These are phyloP conservation scores for Zosterops lateralis DNA, from an alignment of 2,113 vertebrate species.

Conservation along the genomic window DNA sequence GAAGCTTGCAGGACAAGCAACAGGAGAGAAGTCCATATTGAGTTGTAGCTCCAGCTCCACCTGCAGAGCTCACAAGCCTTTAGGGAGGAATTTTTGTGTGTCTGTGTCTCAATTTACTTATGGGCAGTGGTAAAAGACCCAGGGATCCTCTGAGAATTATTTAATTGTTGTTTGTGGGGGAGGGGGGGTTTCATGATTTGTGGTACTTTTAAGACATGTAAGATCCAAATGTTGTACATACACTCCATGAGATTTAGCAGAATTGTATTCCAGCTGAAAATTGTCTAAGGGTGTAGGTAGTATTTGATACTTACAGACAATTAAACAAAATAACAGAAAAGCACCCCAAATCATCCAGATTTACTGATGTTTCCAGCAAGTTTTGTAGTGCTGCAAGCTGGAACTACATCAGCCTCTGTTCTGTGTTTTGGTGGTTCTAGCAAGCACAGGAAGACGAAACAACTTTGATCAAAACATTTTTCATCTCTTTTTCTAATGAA, in stretches of 20 bases:
- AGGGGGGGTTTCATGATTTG: background rate
- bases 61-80: background rate
- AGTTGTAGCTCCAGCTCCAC: background rate
- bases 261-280: background rate
- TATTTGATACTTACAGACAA: background rate
- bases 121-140: background rate
- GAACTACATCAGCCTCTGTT: background rate
- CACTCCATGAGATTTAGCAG: background rate
- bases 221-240: background rate
- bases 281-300: background rate
- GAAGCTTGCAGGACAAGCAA: background rate
- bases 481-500: background rate
- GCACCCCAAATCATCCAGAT: background rate
- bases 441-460: background rate
- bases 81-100: background rate
- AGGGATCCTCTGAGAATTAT: background rate
- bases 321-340: background rate
- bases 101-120: background rate
- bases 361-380: background rate
- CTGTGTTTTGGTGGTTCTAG: background rate
- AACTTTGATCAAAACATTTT: slow-evolving; percentile 8
- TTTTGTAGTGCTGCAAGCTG: background rate
- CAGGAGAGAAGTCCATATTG: background rate
- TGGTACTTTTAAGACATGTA: background rate
- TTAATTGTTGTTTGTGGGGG: background rate